Percentiles rank a stretch among this genome's conserved stretches.
phyloP scores from a whole-genome alignment of 2,797 vertebrate species.

The Hyperoplus immaculatus region DNA sequence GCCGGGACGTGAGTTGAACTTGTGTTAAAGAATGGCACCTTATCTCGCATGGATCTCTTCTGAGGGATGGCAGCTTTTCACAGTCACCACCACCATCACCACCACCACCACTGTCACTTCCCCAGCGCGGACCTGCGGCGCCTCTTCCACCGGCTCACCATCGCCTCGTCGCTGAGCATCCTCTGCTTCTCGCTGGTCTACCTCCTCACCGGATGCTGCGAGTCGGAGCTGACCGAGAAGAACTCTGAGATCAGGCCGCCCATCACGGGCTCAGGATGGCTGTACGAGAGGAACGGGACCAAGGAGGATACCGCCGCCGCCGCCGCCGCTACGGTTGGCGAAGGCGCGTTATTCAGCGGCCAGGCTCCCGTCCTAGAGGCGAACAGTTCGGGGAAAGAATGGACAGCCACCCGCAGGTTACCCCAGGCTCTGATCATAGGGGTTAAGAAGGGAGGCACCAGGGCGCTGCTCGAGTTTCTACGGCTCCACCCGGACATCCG shows the following conservation, averaged over 20 bases:
- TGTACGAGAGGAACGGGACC: constrained; percentile 64
- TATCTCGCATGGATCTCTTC: constrained; percentile 57
- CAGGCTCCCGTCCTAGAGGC: constrained; percentile 58
- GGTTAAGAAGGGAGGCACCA: constrained; percentile 87
- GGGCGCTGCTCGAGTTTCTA: constrained; percentile 88
- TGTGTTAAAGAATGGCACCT: constrained; percentile 73
- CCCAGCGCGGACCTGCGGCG: constrained; percentile 78
- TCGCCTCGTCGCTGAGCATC: constrained; percentile 83
- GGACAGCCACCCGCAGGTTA: constrained; percentile 83
- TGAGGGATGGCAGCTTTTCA: constrained; percentile 84
- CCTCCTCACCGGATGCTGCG: constrained; percentile 81
- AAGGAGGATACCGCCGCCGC: constrained; percentile 25
- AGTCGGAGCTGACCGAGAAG: constrained; percentile 74
- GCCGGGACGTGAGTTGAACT: constrained; percentile 66
- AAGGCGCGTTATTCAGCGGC: constrained; percentile 30
- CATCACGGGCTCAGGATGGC: constrained; percentile 62
- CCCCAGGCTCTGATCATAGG: constrained; percentile 89
- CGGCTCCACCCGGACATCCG: constrained; percentile 88
- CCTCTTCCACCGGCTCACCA: constrained; percentile 81
- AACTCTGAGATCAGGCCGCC: constrained; percentile 62
- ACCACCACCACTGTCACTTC: constrained; percentile 50
- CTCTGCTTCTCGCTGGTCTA: constrained; percentile 82
- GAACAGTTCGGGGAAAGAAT: constrained; percentile 78
- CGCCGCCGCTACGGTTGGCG: constrained; percentile 11
- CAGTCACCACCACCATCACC: constrained; percentile 60